Conservation (phyloP, 2,888 invertebrate species). For the Watsonalla binaria region DNA sequence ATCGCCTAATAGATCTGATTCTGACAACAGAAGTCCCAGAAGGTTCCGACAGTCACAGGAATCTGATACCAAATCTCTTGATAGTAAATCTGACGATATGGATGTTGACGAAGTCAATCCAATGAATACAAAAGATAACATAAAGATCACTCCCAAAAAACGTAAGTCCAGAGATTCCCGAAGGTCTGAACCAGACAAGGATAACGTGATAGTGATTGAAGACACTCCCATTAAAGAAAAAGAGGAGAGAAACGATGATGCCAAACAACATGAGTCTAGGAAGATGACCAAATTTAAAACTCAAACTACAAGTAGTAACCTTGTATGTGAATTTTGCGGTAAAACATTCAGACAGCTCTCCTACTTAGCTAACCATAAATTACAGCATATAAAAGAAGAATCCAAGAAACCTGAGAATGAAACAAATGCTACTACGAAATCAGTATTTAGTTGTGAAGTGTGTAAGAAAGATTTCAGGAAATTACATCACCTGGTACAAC, state of each 20-base stretch:
- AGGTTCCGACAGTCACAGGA: constrained; percentile 48
- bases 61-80: constrained; percentile 43
- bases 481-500: constrained; percentile 70
- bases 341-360: constrained; percentile 71
- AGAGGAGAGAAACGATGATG: constrained; percentile 26
- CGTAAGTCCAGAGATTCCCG: constrained; percentile 45
- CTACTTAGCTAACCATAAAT: constrained; percentile 63
- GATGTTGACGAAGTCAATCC: constrained; percentile 39
- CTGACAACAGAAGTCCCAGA: constrained; percentile 53
- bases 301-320: constrained; percentile 29
- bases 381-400: constrained; percentile 57
- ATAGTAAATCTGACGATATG: constrained; percentile 45
- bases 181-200: constrained; percentile 32
- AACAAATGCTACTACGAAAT: constrained; percentile 25
- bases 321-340: constrained; percentile 67
- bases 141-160: constrained; percentile 36
- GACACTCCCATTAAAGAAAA: constrained; percentile 47
- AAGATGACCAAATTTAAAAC: constrained; percentile 32
- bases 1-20: constrained; percentile 66
- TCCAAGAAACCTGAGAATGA: constrained; percentile 37
- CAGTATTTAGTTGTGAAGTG: constrained; percentile 63
- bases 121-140: constrained; percentile 13
- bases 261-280: constrained; percentile 35
- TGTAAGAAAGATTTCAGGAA: constrained; percentile 72
- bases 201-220: constrained; percentile 53